Percentiles rank a stretch among this genome's conserved stretches.
phyloP scores from a whole-genome alignment of 1,140 invertebrate genomes.

The Antheraea mylitta region DNA sequence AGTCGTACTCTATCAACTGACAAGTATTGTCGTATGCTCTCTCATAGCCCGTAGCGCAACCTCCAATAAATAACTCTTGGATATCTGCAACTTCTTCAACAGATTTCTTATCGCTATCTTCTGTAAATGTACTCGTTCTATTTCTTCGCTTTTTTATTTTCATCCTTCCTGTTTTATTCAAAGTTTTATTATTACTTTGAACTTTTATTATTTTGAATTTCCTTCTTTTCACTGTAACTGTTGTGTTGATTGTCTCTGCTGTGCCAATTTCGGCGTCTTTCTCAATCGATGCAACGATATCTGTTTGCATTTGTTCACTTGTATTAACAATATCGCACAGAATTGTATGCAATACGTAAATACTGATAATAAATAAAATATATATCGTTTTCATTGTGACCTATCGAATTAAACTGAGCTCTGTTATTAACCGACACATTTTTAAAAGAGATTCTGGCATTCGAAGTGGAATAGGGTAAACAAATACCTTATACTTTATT shows the following conservation, averaged over 20 bases:
- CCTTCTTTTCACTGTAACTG: neutral
- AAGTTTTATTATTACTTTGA: neutral
- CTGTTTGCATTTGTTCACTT: neutral
- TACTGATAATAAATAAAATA: neutral
- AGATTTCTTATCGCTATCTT: neutral
- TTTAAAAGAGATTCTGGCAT: neutral
- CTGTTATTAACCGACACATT: neutral
- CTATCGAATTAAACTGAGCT: neutral
- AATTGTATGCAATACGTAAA: neutral
- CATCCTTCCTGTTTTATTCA: neutral
- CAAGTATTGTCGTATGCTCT: slow-evolving; percentile 6
- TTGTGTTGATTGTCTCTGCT: neutral
- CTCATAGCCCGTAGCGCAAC: slow-evolving; percentile 2
- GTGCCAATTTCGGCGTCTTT: neutral
- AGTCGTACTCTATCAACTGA: neutral
- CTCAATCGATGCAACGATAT: neutral
- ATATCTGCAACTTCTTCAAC: neutral
- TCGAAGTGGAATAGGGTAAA: neutral
- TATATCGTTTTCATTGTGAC: neutral
- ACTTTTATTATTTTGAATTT: neutral
- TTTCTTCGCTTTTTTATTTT: neutral
- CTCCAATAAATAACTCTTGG: neutral
- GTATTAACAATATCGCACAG: neutral
- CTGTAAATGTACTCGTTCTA: neutral
- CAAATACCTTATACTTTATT: neutral